phyloP scores from a whole-genome alignment of 2,797 vertebrate species.

The Cyprinodon diabolis region DNA sequence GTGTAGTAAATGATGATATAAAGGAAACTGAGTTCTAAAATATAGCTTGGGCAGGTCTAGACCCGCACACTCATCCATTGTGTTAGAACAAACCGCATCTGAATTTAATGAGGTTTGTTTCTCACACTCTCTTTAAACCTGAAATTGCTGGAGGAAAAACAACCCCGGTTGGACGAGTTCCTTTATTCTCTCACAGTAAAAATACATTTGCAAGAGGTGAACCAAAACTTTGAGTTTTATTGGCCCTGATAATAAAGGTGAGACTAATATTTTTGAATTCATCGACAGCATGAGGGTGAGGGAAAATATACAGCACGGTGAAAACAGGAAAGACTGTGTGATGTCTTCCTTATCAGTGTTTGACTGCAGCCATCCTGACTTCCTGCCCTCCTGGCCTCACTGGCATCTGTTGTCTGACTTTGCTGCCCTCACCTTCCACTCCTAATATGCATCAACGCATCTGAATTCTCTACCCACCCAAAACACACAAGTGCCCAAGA shows the following conservation, averaged over 20 bases:
- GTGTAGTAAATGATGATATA: conserved; percentile 40
- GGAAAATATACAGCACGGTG: conserved; percentile 46
- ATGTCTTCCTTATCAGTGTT: conserved; percentile 81
- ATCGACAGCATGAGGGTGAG: conserved; percentile 28
- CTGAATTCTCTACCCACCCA: conserved; percentile 24
- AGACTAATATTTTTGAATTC: conserved; percentile 21
- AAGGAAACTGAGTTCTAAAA: conserved; percentile 31
- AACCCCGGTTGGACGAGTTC: conserved; percentile 6
- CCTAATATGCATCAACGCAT: conserved; percentile 23
- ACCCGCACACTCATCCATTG: conserved; percentile 54
- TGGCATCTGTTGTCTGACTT: conserved; percentile 81
- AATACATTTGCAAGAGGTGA: neutral
- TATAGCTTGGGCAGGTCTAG: conserved; percentile 42
- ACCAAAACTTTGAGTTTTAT: neutral
- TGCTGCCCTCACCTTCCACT: conserved; percentile 72
- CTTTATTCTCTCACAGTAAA: conserved; percentile 3
- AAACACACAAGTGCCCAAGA: conserved; percentile 19
- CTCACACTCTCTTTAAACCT: conserved; percentile 9
- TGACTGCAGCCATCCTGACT: conserved; percentile 73
- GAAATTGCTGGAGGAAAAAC: conserved; percentile 6
- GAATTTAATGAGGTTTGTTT: conserved; percentile 10
- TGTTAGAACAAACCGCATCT: conserved; percentile 12
- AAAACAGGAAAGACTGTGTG: conserved; percentile 84
- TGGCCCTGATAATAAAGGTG: conserved; percentile 18
- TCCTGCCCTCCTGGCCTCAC: conserved; percentile 72